These are phyloP conservation scores for Sicus ferrugineus DNA, from an alignment of 2,888 invertebrate species.

Conservation along the genomic window DNA sequence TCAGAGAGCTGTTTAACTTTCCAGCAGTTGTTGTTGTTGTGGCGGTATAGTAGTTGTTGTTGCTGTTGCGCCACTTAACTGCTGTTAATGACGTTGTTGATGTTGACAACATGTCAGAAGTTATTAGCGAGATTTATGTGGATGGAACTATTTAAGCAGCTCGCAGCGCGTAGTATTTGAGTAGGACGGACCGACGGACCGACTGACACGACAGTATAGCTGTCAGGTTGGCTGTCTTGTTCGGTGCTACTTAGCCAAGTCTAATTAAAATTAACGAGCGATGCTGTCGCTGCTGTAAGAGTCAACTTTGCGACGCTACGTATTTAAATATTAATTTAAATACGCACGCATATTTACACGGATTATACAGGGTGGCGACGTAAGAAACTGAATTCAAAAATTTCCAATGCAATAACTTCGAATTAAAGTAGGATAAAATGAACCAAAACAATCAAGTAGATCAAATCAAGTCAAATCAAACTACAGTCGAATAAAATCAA, in stretches of 20 bases:
- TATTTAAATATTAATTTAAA: conserved; percentile 1
- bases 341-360: neutral
- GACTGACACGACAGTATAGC: neutral
- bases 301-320: neutral
- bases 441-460: too few relatives aligned
- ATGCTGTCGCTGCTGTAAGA: neutral
- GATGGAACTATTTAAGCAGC: conserved; percentile 19
- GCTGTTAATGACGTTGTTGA: conserved; percentile 36
- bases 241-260: conserved; percentile 20
- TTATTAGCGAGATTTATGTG: conserved; percentile 27
- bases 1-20: neutral
- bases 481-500: too few relatives aligned
- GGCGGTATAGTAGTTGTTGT: neutral
- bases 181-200: neutral
- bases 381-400: neutral
- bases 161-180: conserved; percentile 4
- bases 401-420: neutral
- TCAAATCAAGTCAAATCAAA: too few relatives aligned
- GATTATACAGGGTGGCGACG: conserved; percentile 6
- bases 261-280: conserved; percentile 31
- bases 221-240: conserved; percentile 14
- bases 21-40: conserved; percentile 12
- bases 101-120: conserved; percentile 33
- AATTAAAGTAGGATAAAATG: too few relatives aligned
- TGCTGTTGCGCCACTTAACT: neutral